Evolutionary conservation across 1,140 invertebrate genomes (phyloP).

Genomic region (Cyrtorhinus lividipennis): DNA sequence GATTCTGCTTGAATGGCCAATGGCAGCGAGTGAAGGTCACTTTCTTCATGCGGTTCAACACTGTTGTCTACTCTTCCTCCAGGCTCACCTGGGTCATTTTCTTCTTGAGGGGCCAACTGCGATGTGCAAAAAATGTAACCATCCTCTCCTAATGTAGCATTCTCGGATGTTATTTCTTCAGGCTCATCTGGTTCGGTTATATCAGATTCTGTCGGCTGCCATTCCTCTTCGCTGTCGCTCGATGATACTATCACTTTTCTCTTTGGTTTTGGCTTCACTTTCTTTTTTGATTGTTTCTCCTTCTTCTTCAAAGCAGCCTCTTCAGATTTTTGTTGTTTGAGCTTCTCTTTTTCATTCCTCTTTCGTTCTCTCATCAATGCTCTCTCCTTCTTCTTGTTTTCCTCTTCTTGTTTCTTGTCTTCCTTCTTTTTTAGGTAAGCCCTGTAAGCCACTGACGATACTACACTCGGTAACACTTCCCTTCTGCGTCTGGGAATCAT

Average conservation of each 20-base stretch:
- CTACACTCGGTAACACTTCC: neutral
- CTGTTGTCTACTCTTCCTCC: neutral
- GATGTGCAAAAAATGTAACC: neutral
- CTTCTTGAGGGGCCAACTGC: neutral
- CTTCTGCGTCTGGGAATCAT: neutral
- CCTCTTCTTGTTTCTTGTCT: neutral
- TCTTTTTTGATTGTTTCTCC: neutral
- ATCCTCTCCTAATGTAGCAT: neutral
- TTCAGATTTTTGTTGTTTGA: neutral
- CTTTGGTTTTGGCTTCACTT: neutral
- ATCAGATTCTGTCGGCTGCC: neutral
- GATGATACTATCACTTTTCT: neutral
- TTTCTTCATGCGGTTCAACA: neutral
- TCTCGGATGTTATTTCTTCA: neutral
- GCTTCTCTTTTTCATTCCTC: neutral
- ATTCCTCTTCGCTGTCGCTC: neutral
- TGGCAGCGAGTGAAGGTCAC: neutral
- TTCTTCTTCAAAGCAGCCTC: neutral
- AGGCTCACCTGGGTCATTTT: neutral
- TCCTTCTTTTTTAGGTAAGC: neutral
- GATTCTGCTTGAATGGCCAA: neutral
- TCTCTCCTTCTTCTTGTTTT: neutral
- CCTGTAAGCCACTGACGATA: neutral
- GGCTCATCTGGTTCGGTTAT: neutral
- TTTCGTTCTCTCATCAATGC: neutral